Conservation (phyloP, 2,888 invertebrate species). For the Dione vanillae region DNA sequence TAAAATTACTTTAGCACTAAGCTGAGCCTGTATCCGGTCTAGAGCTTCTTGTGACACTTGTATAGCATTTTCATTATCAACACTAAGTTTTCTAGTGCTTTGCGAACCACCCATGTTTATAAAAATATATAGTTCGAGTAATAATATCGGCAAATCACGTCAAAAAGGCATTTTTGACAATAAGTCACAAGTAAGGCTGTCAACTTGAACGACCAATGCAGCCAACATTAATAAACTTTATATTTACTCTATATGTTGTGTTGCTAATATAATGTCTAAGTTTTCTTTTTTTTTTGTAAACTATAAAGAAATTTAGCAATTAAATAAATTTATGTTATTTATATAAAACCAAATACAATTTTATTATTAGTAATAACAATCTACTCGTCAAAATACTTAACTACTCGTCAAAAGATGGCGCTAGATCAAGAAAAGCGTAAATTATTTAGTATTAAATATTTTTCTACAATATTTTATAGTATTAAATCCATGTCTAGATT, state of each 20-base stretch:
- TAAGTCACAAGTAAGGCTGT: constrained; percentile 23
- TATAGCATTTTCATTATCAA: constrained; percentile 79
- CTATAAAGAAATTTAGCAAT: not conserved
- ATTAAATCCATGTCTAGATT: no score
- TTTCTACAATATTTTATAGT: no score
- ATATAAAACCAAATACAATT: not conserved
- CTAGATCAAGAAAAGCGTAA: no score
- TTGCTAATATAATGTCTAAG: no score
- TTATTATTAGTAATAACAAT: not conserved
- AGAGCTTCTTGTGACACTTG: constrained; percentile 80
- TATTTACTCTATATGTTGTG: not conserved
- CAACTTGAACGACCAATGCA: constrained; percentile 15
- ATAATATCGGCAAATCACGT: constrained; percentile 72
- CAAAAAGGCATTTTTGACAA: constrained; percentile 72
- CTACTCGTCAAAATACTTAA: not conserved
- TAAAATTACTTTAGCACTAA: constrained; percentile 74
- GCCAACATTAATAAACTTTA: constrained; percentile 20
- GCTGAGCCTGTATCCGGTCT: constrained; percentile 77
- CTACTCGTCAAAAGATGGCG: constrained; percentile 47
- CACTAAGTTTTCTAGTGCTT: constrained; percentile 81
- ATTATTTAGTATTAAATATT: no score
- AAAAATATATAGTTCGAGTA: constrained; percentile 64
- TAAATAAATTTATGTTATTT: not conserved
- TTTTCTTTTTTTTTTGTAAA: not conserved
- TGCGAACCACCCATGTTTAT: constrained; percentile 84